A percentile compares a stretch with the other conserved stretches of the same genome.
Conservation (phyloP, 2,888 invertebrate species). For the Macrosoma leucophasiata region DNA sequence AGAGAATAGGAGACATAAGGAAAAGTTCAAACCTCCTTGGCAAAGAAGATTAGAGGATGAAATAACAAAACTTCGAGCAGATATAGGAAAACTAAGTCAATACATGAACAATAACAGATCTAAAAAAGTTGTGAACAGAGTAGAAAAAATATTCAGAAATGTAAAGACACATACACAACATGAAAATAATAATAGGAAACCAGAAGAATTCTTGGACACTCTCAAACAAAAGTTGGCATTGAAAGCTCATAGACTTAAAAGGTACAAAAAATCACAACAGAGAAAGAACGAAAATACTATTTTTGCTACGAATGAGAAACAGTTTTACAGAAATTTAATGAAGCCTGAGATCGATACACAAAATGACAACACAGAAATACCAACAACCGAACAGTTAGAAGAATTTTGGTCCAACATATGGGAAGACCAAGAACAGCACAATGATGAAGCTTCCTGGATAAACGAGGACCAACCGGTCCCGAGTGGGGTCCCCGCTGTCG, state of each 20-base stretch:
- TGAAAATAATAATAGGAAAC: slow-evolving; percentile 14
- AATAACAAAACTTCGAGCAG: slow-evolving; percentile 10
- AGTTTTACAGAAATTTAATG: slow-evolving; percentile 13
- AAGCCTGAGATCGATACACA: too few relatives aligned
- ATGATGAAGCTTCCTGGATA: slow-evolving; percentile 16
- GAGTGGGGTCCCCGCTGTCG: too few relatives aligned
- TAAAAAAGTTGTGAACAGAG: slow-evolving; percentile 6
- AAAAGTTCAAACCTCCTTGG: slow-evolving; percentile 13
- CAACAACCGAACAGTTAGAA: slow-evolving; percentile 3
- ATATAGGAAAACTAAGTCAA: slow-evolving; percentile 16
- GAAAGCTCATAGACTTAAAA: slow-evolving; percentile 14
- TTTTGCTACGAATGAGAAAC: slow-evolving; percentile 16
- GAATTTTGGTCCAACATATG: slow-evolving; percentile 15
- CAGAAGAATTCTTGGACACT: slow-evolving; percentile 21
- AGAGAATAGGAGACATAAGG: neutral
- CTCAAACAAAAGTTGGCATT: slow-evolving; percentile 21
- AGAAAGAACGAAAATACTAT: slow-evolving; percentile 16
- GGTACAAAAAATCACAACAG: slow-evolving; percentile 17
- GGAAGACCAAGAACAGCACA: slow-evolving; percentile 4
- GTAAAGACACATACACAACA: slow-evolving; percentile 9
- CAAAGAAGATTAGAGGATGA: slow-evolving; percentile 13
- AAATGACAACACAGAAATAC: neutral
- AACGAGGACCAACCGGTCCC: too few relatives aligned
- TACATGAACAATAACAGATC: slow-evolving; percentile 13
- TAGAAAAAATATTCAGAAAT: slow-evolving; percentile 7